Conservation (phyloP, 2,797 vertebrate genomes). For the Carcharodon carcharias region DNA sequence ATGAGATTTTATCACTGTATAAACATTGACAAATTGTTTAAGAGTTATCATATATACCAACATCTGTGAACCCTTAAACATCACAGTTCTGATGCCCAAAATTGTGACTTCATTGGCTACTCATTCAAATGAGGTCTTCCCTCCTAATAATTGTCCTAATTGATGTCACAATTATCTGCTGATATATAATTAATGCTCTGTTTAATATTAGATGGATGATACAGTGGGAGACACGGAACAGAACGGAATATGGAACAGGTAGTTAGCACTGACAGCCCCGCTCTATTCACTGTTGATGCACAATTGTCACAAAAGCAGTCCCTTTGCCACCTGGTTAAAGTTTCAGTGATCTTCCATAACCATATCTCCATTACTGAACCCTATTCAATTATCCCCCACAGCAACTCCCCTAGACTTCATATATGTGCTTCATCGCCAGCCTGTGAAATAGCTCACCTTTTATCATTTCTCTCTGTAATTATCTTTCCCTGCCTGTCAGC, state of each 20-base stretch:
- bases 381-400: background rate
- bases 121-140: background rate
- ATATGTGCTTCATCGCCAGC: too few species aligned
- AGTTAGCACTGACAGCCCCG: background rate
- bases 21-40: background rate
- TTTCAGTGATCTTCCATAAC: background rate
- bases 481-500: background rate
- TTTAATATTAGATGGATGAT: background rate
- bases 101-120: background rate
- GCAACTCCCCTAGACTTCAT: too few species aligned
- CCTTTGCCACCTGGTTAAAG: background rate
- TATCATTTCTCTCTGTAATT: background rate
- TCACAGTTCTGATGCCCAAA: background rate
- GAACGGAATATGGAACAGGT: background rate
- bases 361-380: background rate
- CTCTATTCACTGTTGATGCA: background rate
- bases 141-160: slow-evolving; percentile 1
- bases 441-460: background rate
- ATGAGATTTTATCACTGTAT: background rate
- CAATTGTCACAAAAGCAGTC: background rate
- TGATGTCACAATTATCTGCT: background rate
- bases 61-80: background rate
- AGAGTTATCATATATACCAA: background rate
- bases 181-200: background rate
- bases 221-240: background rate